Percentiles rank a stretch among this genome's conserved stretches.
These are phyloP conservation scores for Scaptomyza graminum DNA, from an alignment of 1,140 invertebrate species.

Conservation along the genomic window DNA sequence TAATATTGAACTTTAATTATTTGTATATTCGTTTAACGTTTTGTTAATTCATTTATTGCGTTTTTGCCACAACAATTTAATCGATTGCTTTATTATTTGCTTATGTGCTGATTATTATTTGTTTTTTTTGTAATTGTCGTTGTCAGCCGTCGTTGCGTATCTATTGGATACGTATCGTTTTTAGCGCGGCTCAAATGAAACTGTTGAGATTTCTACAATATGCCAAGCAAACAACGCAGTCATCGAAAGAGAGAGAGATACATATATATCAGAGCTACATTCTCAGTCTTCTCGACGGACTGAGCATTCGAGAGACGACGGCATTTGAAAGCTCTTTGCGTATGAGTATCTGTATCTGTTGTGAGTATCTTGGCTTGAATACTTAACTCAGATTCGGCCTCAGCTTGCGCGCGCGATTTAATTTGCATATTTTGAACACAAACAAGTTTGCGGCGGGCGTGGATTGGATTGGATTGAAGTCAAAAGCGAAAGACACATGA, in stretches of 20 bases:
- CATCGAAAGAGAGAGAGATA: conserved; percentile 37
- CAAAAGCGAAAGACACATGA: conserved; percentile 42
- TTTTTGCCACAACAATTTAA: not conserved
- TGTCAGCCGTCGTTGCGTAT: conserved; percentile 63
- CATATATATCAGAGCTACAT: conserved; percentile 41
- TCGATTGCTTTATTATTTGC: conserved; percentile 8
- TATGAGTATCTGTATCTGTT: conserved; percentile 45
- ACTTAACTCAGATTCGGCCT: too few relatives aligned
- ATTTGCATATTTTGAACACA: conserved; percentile 68
- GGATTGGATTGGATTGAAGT: conserved; percentile 31
- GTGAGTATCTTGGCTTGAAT: conserved; percentile 9
- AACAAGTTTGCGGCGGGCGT: conserved; percentile 53
- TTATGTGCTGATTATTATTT: conserved; percentile 7
- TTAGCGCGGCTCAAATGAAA: conserved; percentile 83
- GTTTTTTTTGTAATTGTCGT: conserved; percentile 38
- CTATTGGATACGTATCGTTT: conserved; percentile 67
- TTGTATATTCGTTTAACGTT: conserved; percentile 55
- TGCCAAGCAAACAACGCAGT: conserved; percentile 35
- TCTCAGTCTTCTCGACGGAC: conserved; percentile 48
- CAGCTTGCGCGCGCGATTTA: conserved; percentile 41
- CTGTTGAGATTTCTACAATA: conserved; percentile 65
- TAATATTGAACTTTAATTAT: not conserved
- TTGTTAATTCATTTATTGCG: conserved; percentile 53
- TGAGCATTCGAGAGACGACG: conserved; percentile 44
- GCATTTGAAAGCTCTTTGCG: conserved; percentile 58